These are phyloP conservation scores for Molorchus minor DNA, from an alignment of 2,888 invertebrate genomes.

Conservation along the genomic window DNA sequence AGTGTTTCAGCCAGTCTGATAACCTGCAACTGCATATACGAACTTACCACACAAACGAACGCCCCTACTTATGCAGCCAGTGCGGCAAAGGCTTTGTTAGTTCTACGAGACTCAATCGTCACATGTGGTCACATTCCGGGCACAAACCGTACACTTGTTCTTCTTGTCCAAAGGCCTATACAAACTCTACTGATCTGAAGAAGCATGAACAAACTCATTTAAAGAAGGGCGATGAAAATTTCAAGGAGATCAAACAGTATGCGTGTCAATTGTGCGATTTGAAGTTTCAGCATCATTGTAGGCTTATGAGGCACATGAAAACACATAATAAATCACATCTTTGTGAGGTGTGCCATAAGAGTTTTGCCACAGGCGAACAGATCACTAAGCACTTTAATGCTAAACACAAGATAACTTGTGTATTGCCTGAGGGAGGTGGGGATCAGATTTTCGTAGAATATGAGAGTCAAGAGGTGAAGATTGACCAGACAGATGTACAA, in stretches of 20 bases:
- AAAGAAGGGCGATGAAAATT: slow-evolving; percentile 39
- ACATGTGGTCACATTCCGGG: slow-evolving; percentile 59
- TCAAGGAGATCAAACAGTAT: slow-evolving; percentile 52
- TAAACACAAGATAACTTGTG: slow-evolving; percentile 42
- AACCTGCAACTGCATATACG: slow-evolving; percentile 58
- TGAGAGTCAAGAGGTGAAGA: neutral
- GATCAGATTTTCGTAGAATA: slow-evolving; percentile 24
- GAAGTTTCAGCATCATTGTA: slow-evolving; percentile 59
- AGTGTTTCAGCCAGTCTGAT: slow-evolving; percentile 58
- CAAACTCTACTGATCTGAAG: slow-evolving; percentile 56
- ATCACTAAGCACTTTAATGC: slow-evolving; percentile 49
- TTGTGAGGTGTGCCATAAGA: slow-evolving; percentile 52
- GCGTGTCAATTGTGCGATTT: slow-evolving; percentile 53
- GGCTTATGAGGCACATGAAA: slow-evolving; percentile 64
- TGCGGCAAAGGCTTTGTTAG: slow-evolving; percentile 59
- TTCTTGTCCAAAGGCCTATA: slow-evolving; percentile 54
- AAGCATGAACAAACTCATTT: slow-evolving; percentile 53
- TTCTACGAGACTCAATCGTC: slow-evolving; percentile 57
- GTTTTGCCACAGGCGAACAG: slow-evolving; percentile 49
- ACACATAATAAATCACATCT: slow-evolving; percentile 57
- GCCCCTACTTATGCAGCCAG: slow-evolving; percentile 58
- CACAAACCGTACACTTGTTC: slow-evolving; percentile 56
- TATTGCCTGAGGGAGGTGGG: slow-evolving; percentile 20
- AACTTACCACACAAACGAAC: slow-evolving; percentile 58
- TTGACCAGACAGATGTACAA: too few relatives aligned